Percentiles rank a stretch among this genome's conserved stretches.
Evolutionary conservation across 2,113 vertebrate genomes (phyloP).

Genomic region (Alces alces): DNA sequence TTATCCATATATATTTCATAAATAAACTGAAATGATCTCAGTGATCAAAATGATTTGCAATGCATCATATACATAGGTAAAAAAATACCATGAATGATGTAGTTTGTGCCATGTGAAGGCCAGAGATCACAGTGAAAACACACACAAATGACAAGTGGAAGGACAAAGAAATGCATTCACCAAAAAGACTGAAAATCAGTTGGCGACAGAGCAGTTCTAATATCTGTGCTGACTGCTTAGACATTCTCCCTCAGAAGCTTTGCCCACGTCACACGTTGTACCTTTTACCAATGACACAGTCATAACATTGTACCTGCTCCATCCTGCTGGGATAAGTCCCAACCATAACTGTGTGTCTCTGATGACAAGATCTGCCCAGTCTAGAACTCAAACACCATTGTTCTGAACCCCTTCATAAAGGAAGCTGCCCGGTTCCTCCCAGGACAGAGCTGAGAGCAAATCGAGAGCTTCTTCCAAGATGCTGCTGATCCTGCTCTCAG

Average conservation of each 20-base stretch:
- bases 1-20: not conserved
- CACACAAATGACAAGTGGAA: not conserved
- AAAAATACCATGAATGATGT: not conserved
- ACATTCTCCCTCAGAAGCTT: not conserved
- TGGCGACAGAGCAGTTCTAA: not conserved
- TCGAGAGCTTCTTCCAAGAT: not conserved
- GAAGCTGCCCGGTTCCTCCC: not conserved
- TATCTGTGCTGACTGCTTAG: too few relatives aligned
- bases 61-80: not conserved
- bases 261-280: not conserved
- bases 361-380: accelerated
- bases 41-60: not conserved
- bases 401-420: not conserved
- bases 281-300: not conserved
- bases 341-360: not conserved
- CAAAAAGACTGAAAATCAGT: not conserved
- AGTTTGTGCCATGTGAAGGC: not conserved
- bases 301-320: not conserved
- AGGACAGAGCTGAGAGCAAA: not conserved
- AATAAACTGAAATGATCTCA: not conserved
- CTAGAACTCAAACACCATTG: not conserved
- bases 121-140: not conserved
- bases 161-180: not conserved
- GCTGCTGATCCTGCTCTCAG: not conserved
- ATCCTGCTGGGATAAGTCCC: not conserved